These are phyloP conservation scores for Acanthacorydalis orientalis DNA, from an alignment of 2,888 invertebrate genomes.

Conservation along the genomic window DNA sequence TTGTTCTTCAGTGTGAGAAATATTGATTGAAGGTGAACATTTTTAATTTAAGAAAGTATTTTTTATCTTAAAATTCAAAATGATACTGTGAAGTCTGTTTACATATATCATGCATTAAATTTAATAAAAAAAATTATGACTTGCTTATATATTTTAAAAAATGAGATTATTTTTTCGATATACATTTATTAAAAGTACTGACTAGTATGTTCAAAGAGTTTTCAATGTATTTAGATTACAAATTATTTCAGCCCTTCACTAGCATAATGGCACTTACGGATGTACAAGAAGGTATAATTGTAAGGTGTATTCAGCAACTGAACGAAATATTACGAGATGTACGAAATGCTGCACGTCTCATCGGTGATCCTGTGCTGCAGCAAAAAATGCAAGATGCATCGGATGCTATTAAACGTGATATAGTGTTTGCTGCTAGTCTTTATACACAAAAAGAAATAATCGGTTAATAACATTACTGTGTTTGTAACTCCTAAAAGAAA, in stretches of 20 bases:
- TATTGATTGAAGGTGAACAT: too few relatives aligned
- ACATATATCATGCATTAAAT: too few relatives aligned
- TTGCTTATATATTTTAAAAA: slow-evolving; percentile 5
- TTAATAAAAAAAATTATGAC: too few relatives aligned
- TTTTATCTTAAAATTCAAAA: not conserved
- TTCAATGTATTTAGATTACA: too few relatives aligned
- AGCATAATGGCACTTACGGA: slow-evolving; percentile 87
- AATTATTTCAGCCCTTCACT: slow-evolving; percentile 55
- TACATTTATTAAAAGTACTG: too few relatives aligned
- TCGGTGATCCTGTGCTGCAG: slow-evolving; percentile 82
- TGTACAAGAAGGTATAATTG: slow-evolving; percentile 95
- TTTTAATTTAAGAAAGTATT: too few relatives aligned
- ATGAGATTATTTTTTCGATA: too few relatives aligned
- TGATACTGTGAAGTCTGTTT: too few relatives aligned
- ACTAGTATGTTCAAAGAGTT: too few relatives aligned
- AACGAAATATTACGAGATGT: slow-evolving; percentile 83
- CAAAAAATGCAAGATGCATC: slow-evolving; percentile 94
- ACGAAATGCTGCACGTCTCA: slow-evolving; percentile 78
- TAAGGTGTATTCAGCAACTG: slow-evolving; percentile 89
- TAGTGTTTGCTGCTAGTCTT: slow-evolving; percentile 93
- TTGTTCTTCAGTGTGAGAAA: too few relatives aligned
- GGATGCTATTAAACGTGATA: slow-evolving; percentile 84
- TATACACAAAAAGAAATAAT: slow-evolving; percentile 45
- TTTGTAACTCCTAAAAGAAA: too few relatives aligned
- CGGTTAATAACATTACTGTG: too few relatives aligned